Evolutionary conservation across 37 sponge, comb jelly and placozoan species (phyloP).

Genomic region (Chondrilla cf. caribensis): DNA sequence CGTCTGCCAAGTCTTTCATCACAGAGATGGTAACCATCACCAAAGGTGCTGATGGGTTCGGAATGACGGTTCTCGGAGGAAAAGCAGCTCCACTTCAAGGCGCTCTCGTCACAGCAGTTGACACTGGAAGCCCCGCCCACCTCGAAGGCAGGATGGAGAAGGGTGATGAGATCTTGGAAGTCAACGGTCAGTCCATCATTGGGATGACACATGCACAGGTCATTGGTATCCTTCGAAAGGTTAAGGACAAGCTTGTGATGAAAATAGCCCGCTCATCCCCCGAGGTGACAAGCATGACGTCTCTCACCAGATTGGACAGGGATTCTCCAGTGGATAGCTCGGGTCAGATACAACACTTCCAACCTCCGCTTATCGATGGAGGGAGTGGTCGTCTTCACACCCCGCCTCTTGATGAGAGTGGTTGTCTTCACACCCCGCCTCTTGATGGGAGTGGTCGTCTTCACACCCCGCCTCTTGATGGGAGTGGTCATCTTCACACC

Average conservation of each 20-base stretch:
- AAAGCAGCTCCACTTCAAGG: conserved; percentile 17
- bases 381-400: too few relatives aligned
- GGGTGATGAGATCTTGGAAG: conserved; percentile 41
- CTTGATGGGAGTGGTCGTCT: too few relatives aligned
- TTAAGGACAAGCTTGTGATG: neutral
- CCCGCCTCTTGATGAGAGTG: too few relatives aligned
- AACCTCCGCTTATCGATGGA: too few relatives aligned
- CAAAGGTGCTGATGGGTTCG: conserved; percentile 13
- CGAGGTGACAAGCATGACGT: neutral
- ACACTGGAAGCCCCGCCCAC: neutral
- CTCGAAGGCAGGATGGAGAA: conserved; percentile 12
- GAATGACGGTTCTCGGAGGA: conserved; percentile 25
- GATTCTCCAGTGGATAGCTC: neutral
- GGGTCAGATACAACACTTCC: too few relatives aligned
- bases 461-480: too few relatives aligned
- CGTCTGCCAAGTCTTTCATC: conserved; percentile 8
- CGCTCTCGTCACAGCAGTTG: conserved; percentile 23
- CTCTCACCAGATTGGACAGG: neutral
- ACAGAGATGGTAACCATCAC: neutral
- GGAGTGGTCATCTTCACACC: too few relatives aligned
- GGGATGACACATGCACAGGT: conserved; percentile 30
- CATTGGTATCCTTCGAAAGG: neutral
- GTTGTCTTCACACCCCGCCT: too few relatives aligned
- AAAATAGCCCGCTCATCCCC: conserved; percentile 12
- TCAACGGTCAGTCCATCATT: conserved; percentile 33